These are phyloP conservation scores for Antheraea pernyi DNA, from an alignment of 1,140 invertebrate genomes.

Conservation along the genomic window DNA sequence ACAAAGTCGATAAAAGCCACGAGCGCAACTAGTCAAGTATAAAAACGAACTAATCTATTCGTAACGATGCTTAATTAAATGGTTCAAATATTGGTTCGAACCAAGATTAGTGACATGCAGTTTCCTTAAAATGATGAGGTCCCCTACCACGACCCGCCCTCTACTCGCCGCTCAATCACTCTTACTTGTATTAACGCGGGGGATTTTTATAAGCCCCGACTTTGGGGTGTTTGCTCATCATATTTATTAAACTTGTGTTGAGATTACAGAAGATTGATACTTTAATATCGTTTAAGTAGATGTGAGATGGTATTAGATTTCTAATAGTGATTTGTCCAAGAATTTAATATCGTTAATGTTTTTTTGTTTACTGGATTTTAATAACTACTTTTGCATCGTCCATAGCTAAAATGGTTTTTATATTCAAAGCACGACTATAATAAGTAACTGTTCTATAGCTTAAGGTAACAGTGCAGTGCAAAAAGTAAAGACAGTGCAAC, in stretches of 20 bases:
- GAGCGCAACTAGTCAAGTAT: too few species aligned
- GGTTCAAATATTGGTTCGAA: slow-evolving; percentile 4
- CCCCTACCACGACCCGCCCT: neutral
- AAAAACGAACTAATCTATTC: neutral
- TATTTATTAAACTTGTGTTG: slow-evolving; percentile 1
- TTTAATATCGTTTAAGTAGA: neutral
- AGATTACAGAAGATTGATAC: neutral
- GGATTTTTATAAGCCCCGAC: slow-evolving; percentile 8
- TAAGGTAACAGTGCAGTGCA: too few species aligned
- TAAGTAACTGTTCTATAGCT: too few species aligned
- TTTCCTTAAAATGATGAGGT: slow-evolving; percentile 9
- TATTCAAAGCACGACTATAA: too few species aligned
- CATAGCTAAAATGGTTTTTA: too few species aligned
- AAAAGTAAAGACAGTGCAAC: too few species aligned
- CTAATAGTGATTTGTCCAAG: neutral
- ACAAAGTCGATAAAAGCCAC: too few species aligned
- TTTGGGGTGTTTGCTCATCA: slow-evolving; percentile 5
- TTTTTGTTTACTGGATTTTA: too few species aligned
- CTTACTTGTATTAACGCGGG: slow-evolving; percentile 7
- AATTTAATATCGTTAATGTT: too few species aligned
- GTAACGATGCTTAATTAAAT: slow-evolving; percentile 3
- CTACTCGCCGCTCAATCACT: slow-evolving; percentile 2
- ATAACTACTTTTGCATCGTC: too few species aligned
- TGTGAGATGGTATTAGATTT: neutral
- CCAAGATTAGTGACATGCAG: slow-evolving; percentile 1